Evolutionary conservation across 2,888 invertebrate species (phyloP), one percentile per base, ranked within the genome.

Genomic region (Plagiodera versicolora): DNA sequence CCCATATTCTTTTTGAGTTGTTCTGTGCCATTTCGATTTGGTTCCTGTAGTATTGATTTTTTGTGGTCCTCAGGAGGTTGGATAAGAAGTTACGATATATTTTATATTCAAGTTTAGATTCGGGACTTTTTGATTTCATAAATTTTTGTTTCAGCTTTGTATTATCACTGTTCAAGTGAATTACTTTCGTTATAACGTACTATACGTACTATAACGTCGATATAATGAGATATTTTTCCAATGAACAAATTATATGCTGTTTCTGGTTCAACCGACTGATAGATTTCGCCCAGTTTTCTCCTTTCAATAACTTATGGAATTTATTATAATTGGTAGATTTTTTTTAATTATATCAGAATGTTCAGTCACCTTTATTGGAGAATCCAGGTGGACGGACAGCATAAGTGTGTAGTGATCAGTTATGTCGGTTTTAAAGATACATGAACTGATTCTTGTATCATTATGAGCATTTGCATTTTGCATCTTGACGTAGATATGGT

Each of bases 141-240:
- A 50, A 50, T 50, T 50, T 50, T 30, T 30, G 32, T 50, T 32
- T 50, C 50, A 50, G 48, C 28, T 48, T 48, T 19, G 19, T 47
- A 17, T 47, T 47, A 16, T 47, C 18, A 10, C 18, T 46, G 46
- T 46, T 46, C 17, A 19, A 11, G 11, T 17, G 18, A 46, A 46
- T 46, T 14, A 8, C 18, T 19, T 16, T 17, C 16, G 46, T 46
- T 46, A 46, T 46, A n/a, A n/a, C n/a, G n/a, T n/a, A n/a, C n/a
- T n/a, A n/a, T n/a, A n/a, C n/a, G n/a, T 46, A 18, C 10, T 17
- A 17, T 48, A 24, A 48, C 24, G 11, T 48, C 24, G 20, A 48
- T 48, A 24, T 19, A 48, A 48, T 48, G 48, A 1, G 48, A 48
- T 20, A 48, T 6, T 48, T 48, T 48, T 48, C 24, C 20, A 14